Conservation (phyloP, 2,888 invertebrate genomes). For the Acleris sparsana region DNA sequence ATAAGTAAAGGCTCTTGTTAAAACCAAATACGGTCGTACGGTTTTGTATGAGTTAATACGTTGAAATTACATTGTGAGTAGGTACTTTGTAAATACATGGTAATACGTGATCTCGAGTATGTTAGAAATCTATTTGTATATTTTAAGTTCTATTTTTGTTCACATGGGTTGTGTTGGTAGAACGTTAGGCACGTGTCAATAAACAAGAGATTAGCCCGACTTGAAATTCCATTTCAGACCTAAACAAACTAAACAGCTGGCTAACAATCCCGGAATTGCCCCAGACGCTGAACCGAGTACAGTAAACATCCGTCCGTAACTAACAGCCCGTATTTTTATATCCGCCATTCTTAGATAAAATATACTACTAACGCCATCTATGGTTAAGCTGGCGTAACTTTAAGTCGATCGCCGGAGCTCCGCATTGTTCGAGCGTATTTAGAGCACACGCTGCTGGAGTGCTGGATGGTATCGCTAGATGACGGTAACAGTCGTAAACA, state of each 20-base stretch:
- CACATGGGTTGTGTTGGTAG: constrained; percentile 6
- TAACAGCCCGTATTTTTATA: not conserved
- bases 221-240: constrained; percentile 22
- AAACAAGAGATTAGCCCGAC: constrained; percentile 18
- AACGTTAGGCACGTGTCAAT: constrained; percentile 1
- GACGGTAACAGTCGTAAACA: constrained; percentile 31
- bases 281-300: constrained; percentile 4
- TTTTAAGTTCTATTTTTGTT: constrained; percentile 11
- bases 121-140: not conserved
- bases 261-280: constrained; percentile 13
- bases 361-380: constrained; percentile 40
- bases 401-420: constrained; percentile 8
- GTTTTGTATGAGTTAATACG: too few relatives aligned
- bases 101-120: too few relatives aligned
- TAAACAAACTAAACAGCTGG: constrained; percentile 28
- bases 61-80: too few relatives aligned
- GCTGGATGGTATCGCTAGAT: constrained; percentile 38
- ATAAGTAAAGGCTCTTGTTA: too few relatives aligned
- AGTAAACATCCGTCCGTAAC: constrained; percentile 23
- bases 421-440: constrained; percentile 8
- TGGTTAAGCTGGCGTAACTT: constrained; percentile 18
- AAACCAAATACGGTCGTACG: too few relatives aligned
- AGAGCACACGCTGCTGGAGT: too few relatives aligned
- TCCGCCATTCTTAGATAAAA: not conserved
- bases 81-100: too few relatives aligned